Evolutionary conservation across 2,888 invertebrate genomes (phyloP).

Genomic region (Drosophila siamana): DNA sequence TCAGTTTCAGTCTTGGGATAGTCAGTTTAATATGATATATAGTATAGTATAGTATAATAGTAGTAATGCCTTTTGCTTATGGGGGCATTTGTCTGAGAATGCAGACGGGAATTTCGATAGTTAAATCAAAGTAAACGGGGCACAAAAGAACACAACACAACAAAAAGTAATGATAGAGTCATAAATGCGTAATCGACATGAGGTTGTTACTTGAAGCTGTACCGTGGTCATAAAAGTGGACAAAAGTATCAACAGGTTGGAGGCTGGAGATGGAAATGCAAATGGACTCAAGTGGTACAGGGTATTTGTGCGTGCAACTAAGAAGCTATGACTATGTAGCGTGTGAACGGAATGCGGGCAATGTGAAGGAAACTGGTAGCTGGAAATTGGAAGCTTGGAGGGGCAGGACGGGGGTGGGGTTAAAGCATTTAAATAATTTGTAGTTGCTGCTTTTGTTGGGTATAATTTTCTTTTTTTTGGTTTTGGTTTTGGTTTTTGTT

Average conservation of each 20-base stretch:
- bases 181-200: conserved; percentile 5
- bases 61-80: no score
- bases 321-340: conserved; percentile 28
- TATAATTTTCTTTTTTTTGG: neutral
- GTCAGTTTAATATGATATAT: conserved; percentile 2
- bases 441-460: conserved; percentile 16
- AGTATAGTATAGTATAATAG: neutral
- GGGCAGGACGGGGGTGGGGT: neutral
- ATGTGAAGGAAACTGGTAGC: neutral
- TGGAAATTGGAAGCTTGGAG: conserved; percentile 18
- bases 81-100: conserved; percentile 6
- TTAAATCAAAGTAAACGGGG: conserved; percentile 13
- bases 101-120: conserved; percentile 14
- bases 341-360: no score
- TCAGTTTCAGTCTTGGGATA: conserved; percentile 7
- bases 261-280: neutral
- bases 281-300: conserved; percentile 9
- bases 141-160: conserved; percentile 3
- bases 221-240: no score
- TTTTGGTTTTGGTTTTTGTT: neutral
- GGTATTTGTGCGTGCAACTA: conserved; percentile 16
- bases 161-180: conserved; percentile 2
- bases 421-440: conserved; percentile 27
- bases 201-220: conserved; percentile 28
- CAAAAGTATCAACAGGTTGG: neutral